Evolutionary conservation across 2,888 invertebrate genomes (phyloP).

Genomic region (Stratiomys singularior): DNA sequence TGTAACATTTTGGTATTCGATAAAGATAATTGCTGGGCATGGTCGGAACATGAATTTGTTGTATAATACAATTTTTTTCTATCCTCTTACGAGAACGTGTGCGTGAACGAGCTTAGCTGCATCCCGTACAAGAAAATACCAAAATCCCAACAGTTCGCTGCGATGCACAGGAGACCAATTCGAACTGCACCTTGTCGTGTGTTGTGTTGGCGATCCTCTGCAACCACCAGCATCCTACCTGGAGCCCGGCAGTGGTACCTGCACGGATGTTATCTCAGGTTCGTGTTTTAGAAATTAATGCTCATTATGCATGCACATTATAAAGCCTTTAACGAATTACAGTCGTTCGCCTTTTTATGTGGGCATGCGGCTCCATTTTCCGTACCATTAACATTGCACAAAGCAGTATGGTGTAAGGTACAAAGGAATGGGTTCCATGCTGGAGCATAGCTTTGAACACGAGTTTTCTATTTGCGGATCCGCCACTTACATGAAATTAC

Average conservation of each 20-base stretch:
- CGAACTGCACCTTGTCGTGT: not conserved
- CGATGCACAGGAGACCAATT: not conserved
- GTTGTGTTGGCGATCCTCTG: not conserved
- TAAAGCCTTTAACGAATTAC: constrained; percentile 27
- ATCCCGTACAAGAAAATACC: not conserved
- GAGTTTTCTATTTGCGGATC: not conserved
- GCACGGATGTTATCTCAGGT: constrained; percentile 33
- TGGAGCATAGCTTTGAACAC: not conserved
- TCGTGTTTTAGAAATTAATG: constrained; percentile 42
- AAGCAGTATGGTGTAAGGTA: not conserved
- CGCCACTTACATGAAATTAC: no score
- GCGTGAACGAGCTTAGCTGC: constrained; percentile 2
- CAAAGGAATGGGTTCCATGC: not conserved
- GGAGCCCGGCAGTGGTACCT: not conserved
- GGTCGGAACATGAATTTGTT: not conserved
- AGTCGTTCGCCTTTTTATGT: constrained; percentile 21
- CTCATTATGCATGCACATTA: constrained; percentile 39
- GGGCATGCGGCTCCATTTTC: constrained; percentile 26
- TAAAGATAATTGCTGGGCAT: constrained; percentile 40
- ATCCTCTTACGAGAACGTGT: not conserved
- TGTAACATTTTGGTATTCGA: constrained; percentile 35
- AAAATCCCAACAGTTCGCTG: not conserved
- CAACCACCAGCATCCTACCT: constrained; percentile 12
- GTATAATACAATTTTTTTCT: not conserved
- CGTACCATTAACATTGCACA: constrained; percentile 33